A percentile compares a stretch with the other conserved stretches of the same genome.
These are phyloP conservation scores for Smutsia temminckii DNA, from an alignment of 2,797 vertebrate genomes.

Conservation along the genomic window DNA sequence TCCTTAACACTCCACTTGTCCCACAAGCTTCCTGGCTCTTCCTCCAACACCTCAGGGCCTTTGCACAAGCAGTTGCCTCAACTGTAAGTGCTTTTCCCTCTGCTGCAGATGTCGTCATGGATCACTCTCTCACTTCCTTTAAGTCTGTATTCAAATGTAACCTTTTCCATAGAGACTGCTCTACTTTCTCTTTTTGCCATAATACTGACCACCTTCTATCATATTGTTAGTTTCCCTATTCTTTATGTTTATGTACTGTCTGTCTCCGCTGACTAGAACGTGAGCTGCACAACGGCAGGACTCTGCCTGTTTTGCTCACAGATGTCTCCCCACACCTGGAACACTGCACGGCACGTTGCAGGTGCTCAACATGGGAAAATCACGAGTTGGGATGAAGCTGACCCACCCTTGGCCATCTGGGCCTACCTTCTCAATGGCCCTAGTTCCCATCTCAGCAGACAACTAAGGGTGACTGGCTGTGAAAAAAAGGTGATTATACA, in stretches of 20 bases:
- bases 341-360: fast-evolving
- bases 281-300: background rate
- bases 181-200: background rate
- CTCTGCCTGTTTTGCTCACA: background rate
- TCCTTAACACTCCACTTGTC: background rate
- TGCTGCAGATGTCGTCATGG: background rate
- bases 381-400: background rate
- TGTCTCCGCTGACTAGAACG: background rate
- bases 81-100: background rate
- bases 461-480: background rate
- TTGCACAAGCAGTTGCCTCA: background rate
- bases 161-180: background rate
- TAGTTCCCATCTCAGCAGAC: background rate
- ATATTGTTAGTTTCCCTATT: background rate
- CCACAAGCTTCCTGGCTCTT: background rate
- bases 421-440: background rate
- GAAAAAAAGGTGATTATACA: conserved; percentile 41
- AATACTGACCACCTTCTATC: background rate
- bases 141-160: background rate
- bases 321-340: background rate
- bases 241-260: background rate
- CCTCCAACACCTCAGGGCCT: background rate
- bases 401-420: background rate
- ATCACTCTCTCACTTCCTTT: background rate
- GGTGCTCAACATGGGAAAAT: background rate